Evolutionary conservation across 2,797 vertebrate species (phyloP), one percentile per base, ranked within the genome.

Genomic region (Carduelis carduelis): DNA sequence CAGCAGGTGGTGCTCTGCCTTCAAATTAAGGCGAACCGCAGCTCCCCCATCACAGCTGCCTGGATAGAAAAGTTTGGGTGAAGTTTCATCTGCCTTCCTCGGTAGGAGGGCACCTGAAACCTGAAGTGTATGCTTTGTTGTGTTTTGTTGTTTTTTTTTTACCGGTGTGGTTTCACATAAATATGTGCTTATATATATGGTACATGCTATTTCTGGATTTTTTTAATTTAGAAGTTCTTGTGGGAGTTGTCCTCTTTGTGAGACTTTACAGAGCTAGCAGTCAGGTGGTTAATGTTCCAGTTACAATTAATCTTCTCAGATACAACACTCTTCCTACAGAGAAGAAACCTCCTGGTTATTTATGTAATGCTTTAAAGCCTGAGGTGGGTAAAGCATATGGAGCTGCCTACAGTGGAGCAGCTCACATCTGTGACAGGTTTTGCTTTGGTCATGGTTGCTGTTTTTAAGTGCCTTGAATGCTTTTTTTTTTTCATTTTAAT

Each of bases 1-100:
- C 93, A 94, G 94, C 72, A 88, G 92, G 74, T 93, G 93, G 93
- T 89, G 94, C 94, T 94, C 7, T 19, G 60, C 74, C 63, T 93
- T 91, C 53, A 89, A 93, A 78, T 41, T 59, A 47, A 37, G 32
- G 24, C 3, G 47, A 41, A 19, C 23, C 24, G 44, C 71, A 28
- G 52, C 27, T 65, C 6, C 9, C 12, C 30, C 26, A 18, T 9
- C 5, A 0, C 17, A 3, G 6, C 20, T 26, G 14, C 4, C 1
- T 34, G 24, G 1, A 4, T 2, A 4, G 20, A 34, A 70, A 75
- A 57, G 23, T 7, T 5, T 6, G 19, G 27, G 26, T 26, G 34
- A 26, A 20, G 3, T 15, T 70, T 27, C 61, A 4, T 47, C 50
- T 56, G 8, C 17, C 46, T 27, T 47, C 27, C 9, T 27, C 46